Percentiles rank a stretch among this genome's conserved stretches.
Conservation (phyloP, 1,140 invertebrate genomes). For the Danaus plexippus region DNA sequence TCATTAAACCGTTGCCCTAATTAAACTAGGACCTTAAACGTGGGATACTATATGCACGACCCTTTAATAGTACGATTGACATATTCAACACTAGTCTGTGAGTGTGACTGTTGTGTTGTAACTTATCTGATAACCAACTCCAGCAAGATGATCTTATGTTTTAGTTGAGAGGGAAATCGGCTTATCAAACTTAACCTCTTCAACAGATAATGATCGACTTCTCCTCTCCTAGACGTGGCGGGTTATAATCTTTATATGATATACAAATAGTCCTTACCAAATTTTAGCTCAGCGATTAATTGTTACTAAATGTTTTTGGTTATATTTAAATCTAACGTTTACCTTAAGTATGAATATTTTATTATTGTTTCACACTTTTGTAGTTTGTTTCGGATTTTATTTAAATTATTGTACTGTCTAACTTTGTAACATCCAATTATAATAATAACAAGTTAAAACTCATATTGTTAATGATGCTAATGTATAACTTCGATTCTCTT, state of each 20-base stretch:
- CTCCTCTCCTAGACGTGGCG: conserved; percentile 27
- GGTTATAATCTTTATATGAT: conserved; percentile 25
- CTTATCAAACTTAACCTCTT: conserved; percentile 60
- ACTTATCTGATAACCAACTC: conserved; percentile 9
- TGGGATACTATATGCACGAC: conserved; percentile 6
- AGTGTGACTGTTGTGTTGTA: conserved; percentile 12
- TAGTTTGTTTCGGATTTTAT: too few relatives aligned
- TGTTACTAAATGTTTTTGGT: too few relatives aligned
- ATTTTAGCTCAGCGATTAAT: too few relatives aligned
- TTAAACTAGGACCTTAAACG: conserved; percentile 17
- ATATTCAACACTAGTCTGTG: conserved; percentile 2
- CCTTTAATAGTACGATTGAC: conserved; percentile 10
- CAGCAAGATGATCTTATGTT: conserved; percentile 22
- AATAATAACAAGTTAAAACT: too few relatives aligned
- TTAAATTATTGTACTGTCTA: too few relatives aligned
- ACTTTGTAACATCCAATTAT: too few relatives aligned
- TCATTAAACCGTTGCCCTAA: conserved; percentile 25
- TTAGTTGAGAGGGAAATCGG: conserved; percentile 40
- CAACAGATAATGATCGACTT: conserved; percentile 49
- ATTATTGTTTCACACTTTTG: too few relatives aligned
- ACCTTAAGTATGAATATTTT: too few relatives aligned
- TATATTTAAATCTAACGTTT: too few relatives aligned
- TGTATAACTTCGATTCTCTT: too few relatives aligned
- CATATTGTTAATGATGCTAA: too few relatives aligned
- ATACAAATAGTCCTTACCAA: too few relatives aligned